Conservation (phyloP, 1,140 invertebrate genomes). For the honey bee (Apis mellifera) region Amel_HAv3.1 CM009934.2:23501-24000, state of each 20-base stretch:
- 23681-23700: constrained; percentile 82
- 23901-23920: no score
- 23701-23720: constrained; percentile 80
- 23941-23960: neutral
- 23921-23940: no score
- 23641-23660: constrained; percentile 80
- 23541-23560: constrained; percentile 28
- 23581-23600: constrained; percentile 63
- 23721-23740: constrained; percentile 82
- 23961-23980: neutral
- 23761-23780: constrained; percentile 70
- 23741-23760: constrained; percentile 81
- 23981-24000: constrained; percentile 24
- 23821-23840: constrained; percentile 25
- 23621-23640: constrained; percentile 83
- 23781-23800: constrained; percentile 53
- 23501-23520: constrained; percentile 7
- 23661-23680: constrained; percentile 80
- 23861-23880: no score
- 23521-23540: neutral
- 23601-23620: constrained; percentile 77
- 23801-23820: constrained; percentile 49
- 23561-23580: constrained; percentile 41
- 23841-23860: no score
- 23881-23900: neutral